A percentile compares a stretch with the other conserved stretches of the same genome.
These are phyloP conservation scores for Amiota communis DNA, from an alignment of 2,888 invertebrate genomes.

Conservation along the genomic window DNA sequence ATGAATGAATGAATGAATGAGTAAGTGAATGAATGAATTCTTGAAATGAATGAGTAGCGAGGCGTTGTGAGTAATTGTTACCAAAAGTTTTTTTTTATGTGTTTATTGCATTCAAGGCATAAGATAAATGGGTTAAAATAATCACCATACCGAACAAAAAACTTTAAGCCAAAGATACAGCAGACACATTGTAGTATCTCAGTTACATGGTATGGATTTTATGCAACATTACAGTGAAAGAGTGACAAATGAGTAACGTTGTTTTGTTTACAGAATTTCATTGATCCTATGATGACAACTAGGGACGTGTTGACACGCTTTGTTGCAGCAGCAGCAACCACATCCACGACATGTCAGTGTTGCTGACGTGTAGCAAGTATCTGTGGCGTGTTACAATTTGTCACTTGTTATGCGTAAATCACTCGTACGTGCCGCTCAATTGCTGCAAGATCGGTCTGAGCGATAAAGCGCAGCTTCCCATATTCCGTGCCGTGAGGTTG, in stretches of 20 bases:
- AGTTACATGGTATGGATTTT: not conserved
- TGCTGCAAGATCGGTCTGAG: not conserved
- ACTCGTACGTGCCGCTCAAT: slow-evolving; percentile 54
- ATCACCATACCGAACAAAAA: slow-evolving; percentile 41
- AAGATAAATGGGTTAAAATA: slow-evolving; percentile 58
- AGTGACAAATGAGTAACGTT: slow-evolving; percentile 59
- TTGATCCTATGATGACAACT: slow-evolving; percentile 8
- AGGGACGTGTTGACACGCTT: slow-evolving; percentile 29
- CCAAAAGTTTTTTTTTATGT: not conserved
- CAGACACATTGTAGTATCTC: no score
- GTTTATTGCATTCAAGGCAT: slow-evolving; percentile 12
- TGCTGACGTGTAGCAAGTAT: not conserved
- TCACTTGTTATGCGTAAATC: slow-evolving; percentile 53
- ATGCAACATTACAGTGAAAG: slow-evolving; percentile 1
- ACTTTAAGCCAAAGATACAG: slow-evolving; percentile 11
- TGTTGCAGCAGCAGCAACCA: not conserved
- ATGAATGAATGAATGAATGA: not conserved
- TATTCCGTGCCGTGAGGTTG: not conserved
- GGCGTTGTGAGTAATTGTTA: slow-evolving; percentile 53
- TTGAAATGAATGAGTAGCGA: slow-evolving; percentile 29
- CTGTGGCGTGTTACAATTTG: slow-evolving; percentile 51
- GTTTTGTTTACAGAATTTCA: slow-evolving; percentile 11
- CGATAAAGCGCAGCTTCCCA: slow-evolving; percentile 14
- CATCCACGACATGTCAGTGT: not conserved
- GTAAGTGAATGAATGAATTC: not conserved